Base-by-base conservation (phyloP, 2,888 invertebrate genomes). In the Nemapogon koenigi region DNA sequence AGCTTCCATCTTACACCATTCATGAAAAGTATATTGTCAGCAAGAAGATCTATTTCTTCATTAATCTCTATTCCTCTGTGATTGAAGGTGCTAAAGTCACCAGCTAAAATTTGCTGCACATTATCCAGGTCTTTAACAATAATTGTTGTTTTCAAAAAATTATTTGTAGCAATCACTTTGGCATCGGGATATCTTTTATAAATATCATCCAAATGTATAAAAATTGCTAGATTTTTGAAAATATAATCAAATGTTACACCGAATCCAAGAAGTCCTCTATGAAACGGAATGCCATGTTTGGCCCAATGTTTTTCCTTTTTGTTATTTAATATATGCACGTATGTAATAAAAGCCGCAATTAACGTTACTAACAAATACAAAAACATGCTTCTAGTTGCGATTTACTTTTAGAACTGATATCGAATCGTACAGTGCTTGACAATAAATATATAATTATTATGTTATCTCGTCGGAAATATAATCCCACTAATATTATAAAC, bases 1-100 rank as follows among this genome's bases (percentile, higher is more conserved):
- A 60, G 45, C 38, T 65, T 63, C 76, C 72, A 75, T 41, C 57
- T 53, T 7, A 53, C 53, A 2, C 68, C 55, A 14, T 57, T 41
- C 39, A 58, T 46, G 25, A 66, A 47, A 2, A 66, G 43, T 2
- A 66, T 41, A 30, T 60, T 67, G 33, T 66, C 55, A 1, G 57
- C 50, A 4, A 68, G 46, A n/a, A 49, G 38, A 26, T 68, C 66
- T 8, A 28, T 8, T 1, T 48, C 49, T 7, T 56, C 49, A 10
- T 41, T 50, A 8, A 49, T 42, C 0, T 49, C 45, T 4, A 60
- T 22, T 1, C 64, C 67, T 45, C 67, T 51, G 19, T 59, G 50
- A 35, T 48, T 49, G 42, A 67, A 67, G 16, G 54, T 50, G 10
- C 52, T 50, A 39, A 64, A 63, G 32, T 67, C 56, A 10, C 40